phyloP scores from a whole-genome alignment of 1,140 invertebrate genomes.

The Potamilus streckersoni region DNA sequence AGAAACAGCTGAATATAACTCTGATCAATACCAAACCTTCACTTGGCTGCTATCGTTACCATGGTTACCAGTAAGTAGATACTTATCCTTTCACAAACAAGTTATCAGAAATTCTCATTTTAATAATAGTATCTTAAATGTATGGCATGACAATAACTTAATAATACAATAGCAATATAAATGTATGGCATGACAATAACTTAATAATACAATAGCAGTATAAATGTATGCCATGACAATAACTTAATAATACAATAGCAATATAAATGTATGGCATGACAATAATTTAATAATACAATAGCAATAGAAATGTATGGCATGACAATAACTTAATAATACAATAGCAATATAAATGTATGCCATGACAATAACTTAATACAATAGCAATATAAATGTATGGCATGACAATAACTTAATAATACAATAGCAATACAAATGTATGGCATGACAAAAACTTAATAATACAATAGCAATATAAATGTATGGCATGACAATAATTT shows the following conservation, averaged over 20 bases:
- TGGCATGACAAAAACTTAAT: too few species aligned
- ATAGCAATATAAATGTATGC: not conserved
- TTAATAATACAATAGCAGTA: not conserved
- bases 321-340: not conserved
- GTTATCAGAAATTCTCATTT: not conserved
- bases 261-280: not conserved
- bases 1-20: constrained; percentile 31
- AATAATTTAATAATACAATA: not conserved
- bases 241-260: not conserved
- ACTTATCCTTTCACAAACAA: not conserved
- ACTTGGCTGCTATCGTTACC: constrained; percentile 51
- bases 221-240: not conserved
- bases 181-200: too few species aligned
- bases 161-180: not conserved
- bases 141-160: not conserved
- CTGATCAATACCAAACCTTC: constrained; percentile 38
- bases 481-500: too few species aligned
- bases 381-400: too few species aligned
- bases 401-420: too few species aligned
- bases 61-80: constrained; percentile 54
- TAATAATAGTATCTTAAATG: not conserved
- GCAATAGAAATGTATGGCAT: not conserved
- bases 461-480: too few species aligned
- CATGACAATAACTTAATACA: too few species aligned
- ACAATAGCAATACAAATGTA: too few species aligned